Evolutionary conservation across 2,797 vertebrate genomes (phyloP), one percentile per base, ranked within the genome.

Genomic region (Chromis chromis): DNA sequence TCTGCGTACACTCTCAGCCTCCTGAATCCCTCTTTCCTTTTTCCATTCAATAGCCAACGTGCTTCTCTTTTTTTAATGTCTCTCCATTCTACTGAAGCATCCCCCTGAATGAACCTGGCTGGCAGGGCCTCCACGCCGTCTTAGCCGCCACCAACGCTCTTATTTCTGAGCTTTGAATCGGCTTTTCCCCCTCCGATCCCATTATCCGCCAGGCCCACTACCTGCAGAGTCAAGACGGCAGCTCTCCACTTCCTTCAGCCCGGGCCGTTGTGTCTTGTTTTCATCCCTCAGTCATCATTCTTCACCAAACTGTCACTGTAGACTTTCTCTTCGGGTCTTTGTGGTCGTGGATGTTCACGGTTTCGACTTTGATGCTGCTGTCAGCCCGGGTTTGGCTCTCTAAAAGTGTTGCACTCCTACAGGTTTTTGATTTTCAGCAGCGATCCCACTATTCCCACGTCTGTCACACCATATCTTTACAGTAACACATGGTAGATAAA

Each of bases 101-200:
- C 8, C 4, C 40, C 74, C 40, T 58, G 69, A 80, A 54, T 67
- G 60, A 85, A 61, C 76, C 33, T 1, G 48, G 61, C 65, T 74
- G 67, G 61, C 79, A 56, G 39, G 13, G 70, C 31, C 40, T 64
- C 60, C 25, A 17, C 36, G 11, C 54, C 42, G 31, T 31, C 83
- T 83, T 76, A 62, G 82, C 77, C 76, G 74, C 82, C 71, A 62
- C 76, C 64, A 9, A 36, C 5, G 57, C 81, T 88, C 74, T 66
- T 85, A 86, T 80, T 83, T 74, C 79, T 76, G 74, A 85, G 79
- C 75, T 42, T 25, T 67, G 83, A 89, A 88, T 87, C 81, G 65
- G 79, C 84, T 83, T 85, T 84, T 76, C 82, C 39, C 22, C 4
- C 65, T 86, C 78, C 65, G 81, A 89, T 89, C 88, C 71, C 79